Conservation (phyloP, 2,113 vertebrate genomes). For the Hiodon tergisus region DNA sequence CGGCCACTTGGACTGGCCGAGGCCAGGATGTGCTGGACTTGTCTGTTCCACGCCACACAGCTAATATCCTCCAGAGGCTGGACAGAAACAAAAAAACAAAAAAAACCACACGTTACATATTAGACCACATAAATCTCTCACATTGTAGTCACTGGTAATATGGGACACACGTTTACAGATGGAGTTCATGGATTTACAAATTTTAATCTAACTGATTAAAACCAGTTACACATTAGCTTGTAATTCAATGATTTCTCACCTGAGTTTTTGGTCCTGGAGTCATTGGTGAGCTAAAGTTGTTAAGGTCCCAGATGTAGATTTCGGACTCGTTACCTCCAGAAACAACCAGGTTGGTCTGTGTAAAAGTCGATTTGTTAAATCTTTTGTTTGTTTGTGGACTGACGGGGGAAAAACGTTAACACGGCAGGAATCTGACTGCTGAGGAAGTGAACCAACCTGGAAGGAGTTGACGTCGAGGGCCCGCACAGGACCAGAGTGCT, state of each 20-base stretch:
- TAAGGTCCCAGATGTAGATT: conserved; percentile 98
- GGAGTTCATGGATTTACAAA: background rate
- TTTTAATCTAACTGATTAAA: background rate
- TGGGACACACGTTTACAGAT: background rate
- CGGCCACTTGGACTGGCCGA: conserved; percentile 84
- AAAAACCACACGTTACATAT: background rate
- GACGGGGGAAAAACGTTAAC: background rate
- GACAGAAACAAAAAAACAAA: conserved; percentile 15
- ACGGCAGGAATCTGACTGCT: background rate
- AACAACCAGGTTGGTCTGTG: conserved; percentile 84
- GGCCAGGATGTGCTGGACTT: conserved; percentile 73
- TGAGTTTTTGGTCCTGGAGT: conserved; percentile 92
- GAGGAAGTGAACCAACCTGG: conserved; percentile 61
- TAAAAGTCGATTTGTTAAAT: background rate
- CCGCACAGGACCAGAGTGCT: conserved; percentile 87
- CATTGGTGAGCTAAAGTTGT: conserved; percentile 90
- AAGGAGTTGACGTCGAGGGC: conserved; percentile 87
- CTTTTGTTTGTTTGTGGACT: background rate
- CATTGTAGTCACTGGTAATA: background rate
- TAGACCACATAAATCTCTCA: background rate
- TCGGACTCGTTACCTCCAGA: conserved; percentile 97
- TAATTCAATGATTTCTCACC: conserved; percentile 52
- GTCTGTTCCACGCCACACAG: conserved; percentile 68
- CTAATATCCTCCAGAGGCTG: conserved; percentile 90
- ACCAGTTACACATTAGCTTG: background rate